phyloP scores from a whole-genome alignment of 2,113 vertebrate genomes.

The Helogale parvula region DNA sequence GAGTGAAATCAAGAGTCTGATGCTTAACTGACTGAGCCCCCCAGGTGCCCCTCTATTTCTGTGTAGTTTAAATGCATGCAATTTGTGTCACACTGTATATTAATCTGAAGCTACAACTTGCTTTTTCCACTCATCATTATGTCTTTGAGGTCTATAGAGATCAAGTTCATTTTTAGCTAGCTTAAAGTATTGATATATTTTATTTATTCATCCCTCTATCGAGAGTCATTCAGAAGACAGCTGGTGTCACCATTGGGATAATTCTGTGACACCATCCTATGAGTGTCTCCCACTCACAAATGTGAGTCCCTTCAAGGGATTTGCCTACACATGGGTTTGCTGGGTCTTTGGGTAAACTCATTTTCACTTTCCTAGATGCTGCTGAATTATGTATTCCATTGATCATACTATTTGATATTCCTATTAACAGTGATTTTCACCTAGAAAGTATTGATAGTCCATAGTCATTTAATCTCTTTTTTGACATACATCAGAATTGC shows the following conservation, averaged over 20 bases:
- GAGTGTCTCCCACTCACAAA: neutral
- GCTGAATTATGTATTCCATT: neutral
- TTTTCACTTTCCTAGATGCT: constrained; percentile 34
- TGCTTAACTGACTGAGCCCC: neutral
- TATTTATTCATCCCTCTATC: neutral
- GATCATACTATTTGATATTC: neutral
- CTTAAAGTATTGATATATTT: neutral
- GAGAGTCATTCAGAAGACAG: neutral
- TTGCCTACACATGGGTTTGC: neutral
- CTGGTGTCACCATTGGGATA: neutral
- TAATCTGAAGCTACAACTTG: neutral
- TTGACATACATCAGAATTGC: neutral
- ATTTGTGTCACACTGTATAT: neutral
- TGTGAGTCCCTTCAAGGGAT: neutral
- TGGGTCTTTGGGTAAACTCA: neutral
- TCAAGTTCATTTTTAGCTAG: neutral
- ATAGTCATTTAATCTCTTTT: neutral
- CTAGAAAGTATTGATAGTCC: neutral
- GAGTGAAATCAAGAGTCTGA: neutral
- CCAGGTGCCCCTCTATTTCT: neutral
- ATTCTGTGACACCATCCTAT: neutral
- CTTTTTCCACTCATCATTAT: neutral
- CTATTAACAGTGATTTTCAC: neutral
- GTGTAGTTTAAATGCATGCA: neutral
- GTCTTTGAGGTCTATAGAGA: neutral